Base-by-base conservation (phyloP, 2,113 vertebrate species). In the Pseudopipra pipra region DNA sequence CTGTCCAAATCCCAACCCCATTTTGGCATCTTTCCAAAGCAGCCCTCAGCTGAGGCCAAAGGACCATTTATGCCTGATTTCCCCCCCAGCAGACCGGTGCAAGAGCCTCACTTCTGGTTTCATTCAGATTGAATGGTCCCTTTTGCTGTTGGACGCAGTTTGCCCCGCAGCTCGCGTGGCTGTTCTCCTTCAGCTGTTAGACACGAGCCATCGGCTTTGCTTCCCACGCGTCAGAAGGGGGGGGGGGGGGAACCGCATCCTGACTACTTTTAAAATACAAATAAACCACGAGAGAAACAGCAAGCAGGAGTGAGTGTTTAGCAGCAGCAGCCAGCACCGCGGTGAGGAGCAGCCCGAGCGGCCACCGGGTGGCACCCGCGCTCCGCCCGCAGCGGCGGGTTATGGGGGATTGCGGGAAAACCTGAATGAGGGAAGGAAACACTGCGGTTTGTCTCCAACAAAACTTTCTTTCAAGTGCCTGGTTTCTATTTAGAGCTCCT, bases 261-360 rank as follows among this genome's bases (percentile, higher is more conserved):
- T 11, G 18, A 10, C 31, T 28, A 2, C 35, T 39, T 28, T 11
- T 9, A 33, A 39, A 56, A 35, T 0, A 6, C 55, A 41, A 44
- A 25, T 2, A 12, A 16, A 15, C 3, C 7, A 6, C 0, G 25
- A 11, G 37, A 14, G 47, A 14, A 33, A 11, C 22, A 16, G 70
- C 11, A 10, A 6, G 15, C 1, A 2, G 6, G 2, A 8, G 31
- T 16, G 2, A 8, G 31, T 16, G 1, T 9, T 19, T 6, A 3
- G 2, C 9, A 2, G 4, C 0, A 39, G 28, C 44, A 8, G 0
- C 8, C 47, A 3, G 11, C 1, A 3, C 14, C 2, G 51, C 49
- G 2, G 49, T 0, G 52, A 41, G 71, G 46, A 41, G 7, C 39
- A 3, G 6, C 6, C 5, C 4, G 37, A 17, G 6, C 39, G 14